Base-by-base conservation (phyloP, 2,797 vertebrate species). In the Pampus argenteus region DNA sequence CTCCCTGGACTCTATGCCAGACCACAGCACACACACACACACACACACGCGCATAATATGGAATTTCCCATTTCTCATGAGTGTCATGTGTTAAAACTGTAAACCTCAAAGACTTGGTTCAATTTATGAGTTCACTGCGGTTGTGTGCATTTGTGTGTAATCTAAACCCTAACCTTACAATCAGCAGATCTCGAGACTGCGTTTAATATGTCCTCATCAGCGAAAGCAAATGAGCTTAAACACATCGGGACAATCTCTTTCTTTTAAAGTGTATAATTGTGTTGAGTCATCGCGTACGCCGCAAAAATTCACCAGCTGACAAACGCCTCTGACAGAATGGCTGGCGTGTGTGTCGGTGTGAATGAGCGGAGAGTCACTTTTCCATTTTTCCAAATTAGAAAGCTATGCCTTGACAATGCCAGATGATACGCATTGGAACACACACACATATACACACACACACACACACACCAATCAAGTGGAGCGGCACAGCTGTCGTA, bases 331-430 rank as follows among this genome's bases (percentile, higher is more conserved):
- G 72, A 72, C 77, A 79, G 86, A 76, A 79, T 62, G 74, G 25
- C 65, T 72, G 83, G 86, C 66, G n/a, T 9, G 58, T 60, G 78
- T 42, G 75, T 2, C 36, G 50, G 72, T 74, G 87, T 72, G 81
- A 81, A 80, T 60, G 87, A 77, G 79, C 68, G 44, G 49, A 86
- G 84, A 86, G 78, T 82, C 78, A 82, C 79, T 87, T 88, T 87
- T 77, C 73, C 74, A 67, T 88, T 90, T 87, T 81, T 79, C 76
- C 81, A 88, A 88, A 90, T 88, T 84, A 87, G 78, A 86, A 81
- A 83, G 81, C 84, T 57, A 5, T 80, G 78, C 73, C 52, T 78
- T 65, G 83, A 86, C 86, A 82, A 77, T 55, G 83, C 84, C 86
- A 85, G 80, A 87, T 75, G 87, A 88, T 74, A 74, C 64, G 40